Evolutionary conservation across 2,113 vertebrate genomes (phyloP).

Genomic region (Rhinolophus ferrumequinum): DNA sequence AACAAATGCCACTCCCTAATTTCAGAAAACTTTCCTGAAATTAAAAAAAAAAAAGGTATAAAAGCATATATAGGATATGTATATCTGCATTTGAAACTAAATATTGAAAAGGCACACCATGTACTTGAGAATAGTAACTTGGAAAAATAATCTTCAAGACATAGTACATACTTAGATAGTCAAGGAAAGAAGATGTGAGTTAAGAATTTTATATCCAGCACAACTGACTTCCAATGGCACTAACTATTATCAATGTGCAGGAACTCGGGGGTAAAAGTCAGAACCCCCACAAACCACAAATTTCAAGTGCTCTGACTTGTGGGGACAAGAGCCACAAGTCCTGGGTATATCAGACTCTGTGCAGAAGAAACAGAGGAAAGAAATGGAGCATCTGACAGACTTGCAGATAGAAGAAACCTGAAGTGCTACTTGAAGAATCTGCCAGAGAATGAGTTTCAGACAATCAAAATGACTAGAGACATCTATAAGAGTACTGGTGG

Average conservation of each 20-base stretch:
- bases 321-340: background rate
- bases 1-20: background rate
- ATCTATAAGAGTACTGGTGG: too few species aligned
- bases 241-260: background rate
- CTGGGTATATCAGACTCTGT: background rate
- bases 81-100: background rate
- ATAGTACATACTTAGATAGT: background rate
- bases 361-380: background rate
- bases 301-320: background rate
- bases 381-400: background rate
- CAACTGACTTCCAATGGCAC: background rate
- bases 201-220: constrained; percentile 19
- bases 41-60: background rate
- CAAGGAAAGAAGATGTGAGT: background rate
- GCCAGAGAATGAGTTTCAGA: background rate
- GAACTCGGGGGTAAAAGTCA: background rate
- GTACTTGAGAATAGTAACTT: background rate
- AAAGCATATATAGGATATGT: too few species aligned
- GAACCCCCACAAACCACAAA: background rate
- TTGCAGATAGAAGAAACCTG: background rate
- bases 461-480: background rate
- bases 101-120: background rate
- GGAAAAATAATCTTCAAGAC: background rate
- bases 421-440: background rate
- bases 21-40: background rate